A percentile compares a stretch with the other conserved stretches of the same genome.
These are phyloP conservation scores for Catharus bicknelli DNA, from an alignment of 2,113 vertebrate genomes.

Conservation along the genomic window DNA sequence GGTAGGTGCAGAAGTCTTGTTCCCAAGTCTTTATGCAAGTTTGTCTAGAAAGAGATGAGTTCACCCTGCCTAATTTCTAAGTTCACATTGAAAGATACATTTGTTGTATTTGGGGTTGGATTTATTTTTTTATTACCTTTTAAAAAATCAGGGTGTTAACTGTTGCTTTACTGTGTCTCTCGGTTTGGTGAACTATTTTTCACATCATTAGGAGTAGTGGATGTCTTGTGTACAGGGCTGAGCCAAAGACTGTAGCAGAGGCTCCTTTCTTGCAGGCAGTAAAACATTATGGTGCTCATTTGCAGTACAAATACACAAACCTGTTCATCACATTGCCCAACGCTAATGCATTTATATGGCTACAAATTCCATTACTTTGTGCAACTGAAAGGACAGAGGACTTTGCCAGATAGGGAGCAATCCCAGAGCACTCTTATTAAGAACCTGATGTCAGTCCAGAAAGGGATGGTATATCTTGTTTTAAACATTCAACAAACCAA, in stretches of 20 bases:
- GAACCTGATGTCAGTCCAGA: slow-evolving; percentile 30
- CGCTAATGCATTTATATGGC: slow-evolving; percentile 35
- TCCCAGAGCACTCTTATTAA: slow-evolving; percentile 10
- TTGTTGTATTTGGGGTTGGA: background rate
- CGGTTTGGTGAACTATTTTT: slow-evolving; percentile 53
- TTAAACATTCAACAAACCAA: background rate
- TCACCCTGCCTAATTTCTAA: background rate
- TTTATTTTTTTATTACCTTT: background rate
- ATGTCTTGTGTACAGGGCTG: background rate
- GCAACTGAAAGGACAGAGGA: background rate
- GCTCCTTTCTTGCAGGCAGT: slow-evolving; percentile 45
- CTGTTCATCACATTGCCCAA: slow-evolving; percentile 22
- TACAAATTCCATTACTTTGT: slow-evolving; percentile 44
- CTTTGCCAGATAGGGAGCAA: slow-evolving; percentile 7
- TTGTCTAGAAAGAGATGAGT: background rate
- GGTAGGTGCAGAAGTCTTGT: accelerated
- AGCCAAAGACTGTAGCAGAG: slow-evolving; percentile 37
- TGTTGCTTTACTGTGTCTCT: slow-evolving; percentile 37
- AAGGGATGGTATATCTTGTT: background rate
- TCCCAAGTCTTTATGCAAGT: background rate
- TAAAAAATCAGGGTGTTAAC: background rate
- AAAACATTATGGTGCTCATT: slow-evolving; percentile 34
- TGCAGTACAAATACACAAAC: slow-evolving; percentile 26
- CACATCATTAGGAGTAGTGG: slow-evolving; percentile 15
- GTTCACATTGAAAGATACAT: background rate